Evolutionary conservation across 2,113 vertebrate species (phyloP).

Genomic region (Actinemys pallida): DNA sequence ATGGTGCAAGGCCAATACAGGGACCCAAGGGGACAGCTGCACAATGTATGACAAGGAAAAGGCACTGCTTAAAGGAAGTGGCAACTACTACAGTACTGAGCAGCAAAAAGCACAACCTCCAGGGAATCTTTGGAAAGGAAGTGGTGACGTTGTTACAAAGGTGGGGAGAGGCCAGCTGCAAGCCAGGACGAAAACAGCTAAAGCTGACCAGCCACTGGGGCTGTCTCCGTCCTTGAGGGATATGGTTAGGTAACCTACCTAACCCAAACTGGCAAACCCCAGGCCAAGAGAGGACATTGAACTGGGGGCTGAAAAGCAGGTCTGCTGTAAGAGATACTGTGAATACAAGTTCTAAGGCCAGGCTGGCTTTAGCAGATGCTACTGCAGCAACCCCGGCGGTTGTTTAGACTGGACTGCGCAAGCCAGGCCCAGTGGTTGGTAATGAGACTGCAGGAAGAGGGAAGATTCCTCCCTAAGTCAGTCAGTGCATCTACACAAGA

Average conservation of each 20-base stretch:
- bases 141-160: not conserved
- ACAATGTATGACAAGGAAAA: not conserved
- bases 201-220: not conserved
- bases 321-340: not conserved
- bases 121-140: not conserved
- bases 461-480: not conserved
- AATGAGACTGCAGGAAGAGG: not conserved
- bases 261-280: accelerated
- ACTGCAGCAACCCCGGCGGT: not conserved
- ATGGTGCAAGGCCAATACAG: not conserved
- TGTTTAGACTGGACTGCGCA: not conserved
- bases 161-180: not conserved
- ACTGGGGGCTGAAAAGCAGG: not conserved
- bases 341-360: not conserved
- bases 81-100: not conserved
- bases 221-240: accelerated
- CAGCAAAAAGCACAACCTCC: not conserved
- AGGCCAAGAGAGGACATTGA: not conserved
- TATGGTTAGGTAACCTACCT: not conserved
- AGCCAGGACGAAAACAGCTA: not conserved
- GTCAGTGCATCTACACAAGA: not conserved
- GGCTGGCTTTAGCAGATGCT: not conserved
- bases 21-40: not conserved
- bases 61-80: not conserved
- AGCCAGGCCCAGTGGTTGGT: not conserved